Evolutionary conservation across 2,113 vertebrate species (phyloP), one percentile per base, ranked within the genome.

Genomic region (Cephalophus harveyi): DNA sequence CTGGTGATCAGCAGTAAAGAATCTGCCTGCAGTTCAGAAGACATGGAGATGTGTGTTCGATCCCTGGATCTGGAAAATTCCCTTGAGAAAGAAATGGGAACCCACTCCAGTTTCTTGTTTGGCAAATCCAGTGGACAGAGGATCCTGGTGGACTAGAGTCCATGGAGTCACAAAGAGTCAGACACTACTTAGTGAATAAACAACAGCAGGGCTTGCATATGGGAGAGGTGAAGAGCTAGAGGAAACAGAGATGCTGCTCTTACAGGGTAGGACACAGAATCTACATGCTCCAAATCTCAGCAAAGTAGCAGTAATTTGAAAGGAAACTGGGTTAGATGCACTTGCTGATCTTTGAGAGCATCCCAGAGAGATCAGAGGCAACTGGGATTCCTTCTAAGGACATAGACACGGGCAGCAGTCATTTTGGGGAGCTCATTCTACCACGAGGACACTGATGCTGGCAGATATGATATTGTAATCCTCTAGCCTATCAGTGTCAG

Each of bases 361-460:
- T 50, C 76, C 28, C 28, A 17, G 43, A 46, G 14, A 79, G 43
- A 48, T 4, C 4, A 46, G 43, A 46, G 25, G 25, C 76, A 30
- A 30, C 43, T 79, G 27, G 46, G 4, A 79, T 30, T 79, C 2
- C 15, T 46, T 30, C 27, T 79, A 19, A 48, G 46, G 4, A 30
- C 16, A 79, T 3, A 79, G 27, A 50, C 15, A 48, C 0, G 0
- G 4, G 7, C 15, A 79, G 8, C 76, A 50, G 27, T 17, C 27
- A 5, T 30, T 79, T 79, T 17, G 46, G 46, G 27, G 15, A 48
- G 28, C 15, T 50, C 27, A 79, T 50, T 79, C 43, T 46, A 79
- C 46, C 76, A 50, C 30, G 76, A 79, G 27, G 46, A 50, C 43
- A 79, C 27, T 50, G 76, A 50, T 50, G 15, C 43, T 50, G 46